Evolutionary conservation across 2,797 vertebrate genomes (phyloP), one percentile per base, ranked within the genome.

Genomic region (Crenuchus spilurus): DNA sequence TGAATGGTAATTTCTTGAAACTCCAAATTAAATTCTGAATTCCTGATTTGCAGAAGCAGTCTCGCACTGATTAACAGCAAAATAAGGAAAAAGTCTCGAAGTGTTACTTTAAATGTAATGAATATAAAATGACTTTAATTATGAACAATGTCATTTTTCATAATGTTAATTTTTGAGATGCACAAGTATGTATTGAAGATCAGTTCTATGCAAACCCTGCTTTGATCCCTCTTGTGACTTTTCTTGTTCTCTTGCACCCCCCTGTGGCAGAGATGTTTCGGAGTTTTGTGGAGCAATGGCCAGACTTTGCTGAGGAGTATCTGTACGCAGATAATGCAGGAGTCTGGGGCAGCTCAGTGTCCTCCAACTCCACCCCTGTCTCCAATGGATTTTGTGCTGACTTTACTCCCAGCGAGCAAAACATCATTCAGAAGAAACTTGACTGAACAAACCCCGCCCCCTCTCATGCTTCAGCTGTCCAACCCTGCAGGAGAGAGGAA

Each of bases 301-400:
- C 95, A 37, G 89, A 94, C 88, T 98, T 98, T 52, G 94, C 95
- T 0, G 94, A 96, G 83, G 93, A 95, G 62, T 94, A 93, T 84
- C 87, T 99, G 76, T 92, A 94, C 81, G 85, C 92, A 14, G 91
- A 94, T 69, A 94, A 93, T 79, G 42, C 86, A 26, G 87, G 84
- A 30, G 85, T 91, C 35, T 88, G 91, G 68, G 85, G 83, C 31
- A 55, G 84, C 44, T 80, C 88, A 8, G 83, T 90, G 76, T 79
- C 87, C 37, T 79, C 76, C 84, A 24, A 39, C 80, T 70, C 84
- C 51, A 69, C 73, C 60, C 54, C 60, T 7, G 74, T 71, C 64
- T 70, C 44, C 58, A 98, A 99, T 37, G 96, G 97, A 69, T 95
- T 99, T 92, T 98, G 97, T 87, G 92, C 95, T 1, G 96, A 99